These are phyloP conservation scores for Saturnia japonica DNA, from an alignment of 2,888 invertebrate species.

Conservation along the genomic window DNA sequence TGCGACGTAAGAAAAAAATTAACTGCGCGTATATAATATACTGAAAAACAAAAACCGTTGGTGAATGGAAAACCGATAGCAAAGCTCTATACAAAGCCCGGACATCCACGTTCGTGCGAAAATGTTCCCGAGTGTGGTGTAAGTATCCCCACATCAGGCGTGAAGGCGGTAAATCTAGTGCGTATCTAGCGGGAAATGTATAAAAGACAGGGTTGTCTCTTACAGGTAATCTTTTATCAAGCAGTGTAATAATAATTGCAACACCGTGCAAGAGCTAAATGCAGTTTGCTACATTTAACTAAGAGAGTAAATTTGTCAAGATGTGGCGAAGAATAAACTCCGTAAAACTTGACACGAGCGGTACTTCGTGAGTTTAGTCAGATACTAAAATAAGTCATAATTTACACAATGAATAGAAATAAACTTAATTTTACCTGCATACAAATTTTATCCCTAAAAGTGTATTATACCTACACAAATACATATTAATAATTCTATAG, in stretches of 20 bases:
- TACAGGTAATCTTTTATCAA: background rate
- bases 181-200: background rate
- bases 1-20: too few relatives aligned
- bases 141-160: background rate
- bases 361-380: background rate
- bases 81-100: background rate
- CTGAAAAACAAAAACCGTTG: background rate
- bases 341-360: background rate
- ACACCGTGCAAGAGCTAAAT: background rate
- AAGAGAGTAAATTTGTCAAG: background rate
- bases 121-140: background rate
- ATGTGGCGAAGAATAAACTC: background rate
- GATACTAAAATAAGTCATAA: too few relatives aligned
- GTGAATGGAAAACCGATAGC: background rate
- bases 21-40: background rate
- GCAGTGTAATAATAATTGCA: background rate
- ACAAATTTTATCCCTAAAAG: too few relatives aligned
- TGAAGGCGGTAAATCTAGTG: background rate
- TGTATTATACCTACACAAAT: too few relatives aligned
- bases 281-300: background rate
- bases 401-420: too few relatives aligned
- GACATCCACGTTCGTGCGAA: constrained; percentile 6
- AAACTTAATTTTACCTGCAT: too few relatives aligned
- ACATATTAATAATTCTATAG: too few relatives aligned
- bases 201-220: background rate